phyloP scores from a whole-genome alignment of 1,140 invertebrate species.

The Eufriesea mexicana region DNA sequence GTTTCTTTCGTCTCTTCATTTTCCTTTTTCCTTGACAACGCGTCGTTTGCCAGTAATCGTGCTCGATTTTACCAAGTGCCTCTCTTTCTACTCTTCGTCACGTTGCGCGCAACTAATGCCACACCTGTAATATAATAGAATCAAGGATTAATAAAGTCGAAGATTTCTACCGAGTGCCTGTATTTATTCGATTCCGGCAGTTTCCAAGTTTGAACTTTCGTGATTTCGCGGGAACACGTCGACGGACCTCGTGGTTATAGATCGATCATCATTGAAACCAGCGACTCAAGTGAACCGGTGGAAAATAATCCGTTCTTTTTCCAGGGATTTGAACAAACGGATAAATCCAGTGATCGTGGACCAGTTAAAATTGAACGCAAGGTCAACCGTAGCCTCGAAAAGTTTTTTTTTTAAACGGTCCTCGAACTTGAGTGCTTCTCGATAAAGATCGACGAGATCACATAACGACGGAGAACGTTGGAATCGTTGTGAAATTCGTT shows the following conservation, averaged over 20 bases:
- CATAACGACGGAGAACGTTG: not conserved
- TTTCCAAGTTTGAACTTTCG: not conserved
- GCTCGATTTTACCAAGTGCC: slow-evolving; percentile 8
- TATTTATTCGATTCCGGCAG: not conserved
- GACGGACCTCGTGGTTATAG: not conserved
- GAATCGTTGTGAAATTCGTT: not conserved
- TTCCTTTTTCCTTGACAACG: not conserved
- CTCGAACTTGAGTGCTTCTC: not conserved
- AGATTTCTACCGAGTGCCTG: not conserved
- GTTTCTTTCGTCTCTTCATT: not conserved
- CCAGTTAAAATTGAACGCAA: slow-evolving; percentile 1
- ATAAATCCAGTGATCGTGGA: not conserved
- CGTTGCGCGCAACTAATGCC: not conserved
- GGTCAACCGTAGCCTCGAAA: not conserved
- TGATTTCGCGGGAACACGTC: not conserved
- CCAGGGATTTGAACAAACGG: no score
- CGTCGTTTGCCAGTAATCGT: not conserved
- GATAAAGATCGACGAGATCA: not conserved
- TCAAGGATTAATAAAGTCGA: not conserved
- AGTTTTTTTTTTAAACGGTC: not conserved
- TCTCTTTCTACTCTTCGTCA: not conserved
- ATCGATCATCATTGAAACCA: not conserved
- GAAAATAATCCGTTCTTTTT: not conserved
- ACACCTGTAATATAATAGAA: not conserved
- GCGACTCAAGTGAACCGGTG: not conserved